Evolutionary conservation across 1,140 invertebrate genomes (phyloP).

Genomic region (Platorchestia sp.): DNA sequence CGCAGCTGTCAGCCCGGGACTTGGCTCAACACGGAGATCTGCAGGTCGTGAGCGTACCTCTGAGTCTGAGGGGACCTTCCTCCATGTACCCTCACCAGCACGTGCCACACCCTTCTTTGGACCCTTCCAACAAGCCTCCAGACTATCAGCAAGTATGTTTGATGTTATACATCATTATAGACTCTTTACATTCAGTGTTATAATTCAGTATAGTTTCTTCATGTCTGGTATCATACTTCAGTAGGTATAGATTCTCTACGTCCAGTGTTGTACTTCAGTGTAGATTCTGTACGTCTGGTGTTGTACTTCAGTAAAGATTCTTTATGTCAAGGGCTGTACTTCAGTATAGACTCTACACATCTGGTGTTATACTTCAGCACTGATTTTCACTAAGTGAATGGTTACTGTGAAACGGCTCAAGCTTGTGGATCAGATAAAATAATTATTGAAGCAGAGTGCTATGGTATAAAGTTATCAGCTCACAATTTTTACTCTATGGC

Average conservation of each 20-base stretch:
- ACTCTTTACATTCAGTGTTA: neutral
- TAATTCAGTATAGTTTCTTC: neutral
- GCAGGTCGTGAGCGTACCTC: slow-evolving; percentile 14
- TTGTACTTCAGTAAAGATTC: neutral
- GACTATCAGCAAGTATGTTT: slow-evolving; percentile 31
- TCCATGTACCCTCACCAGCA: slow-evolving; percentile 13
- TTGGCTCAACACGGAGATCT: slow-evolving; percentile 19
- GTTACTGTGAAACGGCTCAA: too few species aligned
- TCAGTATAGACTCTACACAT: too few species aligned
- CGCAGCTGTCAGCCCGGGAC: slow-evolving; percentile 6
- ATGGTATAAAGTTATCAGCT: too few species aligned
- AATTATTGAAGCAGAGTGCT: too few species aligned
- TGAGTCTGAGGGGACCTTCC: slow-evolving; percentile 8
- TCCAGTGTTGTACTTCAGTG: neutral
- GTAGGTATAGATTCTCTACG: neutral
- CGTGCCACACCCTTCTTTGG: neutral
- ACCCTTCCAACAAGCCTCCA: slow-evolving; percentile 39
- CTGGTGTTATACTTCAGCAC: too few species aligned
- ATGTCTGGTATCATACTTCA: neutral
- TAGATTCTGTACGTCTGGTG: neutral
- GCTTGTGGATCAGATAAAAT: too few species aligned
- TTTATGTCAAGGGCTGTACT: neutral
- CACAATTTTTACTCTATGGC: too few species aligned
- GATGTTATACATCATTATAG: neutral
- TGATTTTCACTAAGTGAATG: too few species aligned